A percentile compares a stretch with the other conserved stretches of the same genome.
These are phyloP conservation scores for Drosophila virilis DNA, from an alignment of 1,140 invertebrate species.

Conservation along the genomic window DNA sequence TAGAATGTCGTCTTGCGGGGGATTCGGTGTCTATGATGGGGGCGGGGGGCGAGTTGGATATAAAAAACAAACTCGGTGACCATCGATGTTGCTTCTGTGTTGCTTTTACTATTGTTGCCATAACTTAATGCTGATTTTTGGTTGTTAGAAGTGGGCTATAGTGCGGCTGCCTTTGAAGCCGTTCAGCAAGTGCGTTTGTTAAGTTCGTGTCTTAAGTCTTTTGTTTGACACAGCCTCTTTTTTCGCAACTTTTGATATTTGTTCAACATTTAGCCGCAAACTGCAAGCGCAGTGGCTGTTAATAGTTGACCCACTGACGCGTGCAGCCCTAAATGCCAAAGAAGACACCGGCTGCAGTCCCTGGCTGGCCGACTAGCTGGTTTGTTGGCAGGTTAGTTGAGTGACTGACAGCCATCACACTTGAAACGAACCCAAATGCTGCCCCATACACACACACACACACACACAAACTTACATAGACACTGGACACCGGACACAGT, in stretches of 20 bases:
- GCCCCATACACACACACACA: conserved; percentile 41
- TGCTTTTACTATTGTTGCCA: conserved; percentile 71
- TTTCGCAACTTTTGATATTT: conserved; percentile 22
- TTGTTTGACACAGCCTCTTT: conserved; percentile 38
- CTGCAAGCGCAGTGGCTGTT: conserved; percentile 21
- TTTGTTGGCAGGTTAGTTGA: conserved; percentile 7
- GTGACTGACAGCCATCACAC: conserved; percentile 72
- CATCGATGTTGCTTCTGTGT: conserved; percentile 35
- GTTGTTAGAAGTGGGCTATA: conserved; percentile 75
- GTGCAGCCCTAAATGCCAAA: conserved; percentile 32
- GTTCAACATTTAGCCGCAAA: conserved; percentile 2
- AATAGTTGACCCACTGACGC: conserved; percentile 63
- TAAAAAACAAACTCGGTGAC: conserved; percentile 48
- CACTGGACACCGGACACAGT: conserved; percentile 47
- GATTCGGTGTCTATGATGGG: not conserved
- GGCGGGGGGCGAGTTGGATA: conserved; percentile 6
- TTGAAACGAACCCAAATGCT: conserved; percentile 50
- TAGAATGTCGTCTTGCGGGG: conserved; percentile 33
- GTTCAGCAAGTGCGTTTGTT: conserved; percentile 61
- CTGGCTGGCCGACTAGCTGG: conserved; percentile 35
- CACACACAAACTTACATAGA: not conserved
- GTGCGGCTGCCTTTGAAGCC: conserved; percentile 51
- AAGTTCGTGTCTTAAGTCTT: conserved; percentile 74
- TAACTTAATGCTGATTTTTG: conserved; percentile 79
- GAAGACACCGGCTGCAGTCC: conserved; percentile 13